Evolutionary conservation across 2,113 vertebrate species (phyloP), one percentile per base, ranked within the genome.

Genomic region (Riparia riparia): DNA sequence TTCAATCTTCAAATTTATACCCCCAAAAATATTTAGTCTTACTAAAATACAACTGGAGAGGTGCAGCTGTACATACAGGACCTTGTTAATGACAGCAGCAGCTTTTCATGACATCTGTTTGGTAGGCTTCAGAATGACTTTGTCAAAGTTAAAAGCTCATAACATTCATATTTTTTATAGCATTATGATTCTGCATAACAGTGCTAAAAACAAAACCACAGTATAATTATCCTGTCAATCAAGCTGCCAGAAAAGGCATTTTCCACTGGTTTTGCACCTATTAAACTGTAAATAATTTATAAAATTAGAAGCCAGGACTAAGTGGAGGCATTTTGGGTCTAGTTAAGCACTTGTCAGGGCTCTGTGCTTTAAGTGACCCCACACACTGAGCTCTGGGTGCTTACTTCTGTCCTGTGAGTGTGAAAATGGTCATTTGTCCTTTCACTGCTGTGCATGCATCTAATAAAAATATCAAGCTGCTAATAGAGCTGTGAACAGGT

Each of bases 141-240:
- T 98, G 98, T 98, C 98, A 98, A 97, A 97, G 97, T 96, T 98
- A 98, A 98, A 98, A 98, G 98, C 98, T 98, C 94, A 85, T 97
- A 98, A 96, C 97, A 92, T 97, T 97, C 94, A 86, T 97, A 97
- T 97, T 98, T 98, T 98, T 97, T 95, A 96, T 96, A 96, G 96
- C 92, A 93, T 97, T 97, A 97, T 71, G 71, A 93, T 97, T 98
- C 97, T 98, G 96, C 96, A 94, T 98, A 98, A 98, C 97, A 98
- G 96, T 97, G 97, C 97, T 98, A 98, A 97, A 98, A 98, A 97
- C 97, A 98, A 98, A 98, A 97, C 76, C 93, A 97, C 90, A 56
- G 85, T 98, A 91, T 98, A 98, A 98, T 98, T 98, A 98, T 97
- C 82, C 86, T 98, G 98, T 98, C 98, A 97, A 77, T 98, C 98